Conservation (phyloP, 1,140 invertebrate genomes). For the Medauroidea extradentata region DNA sequence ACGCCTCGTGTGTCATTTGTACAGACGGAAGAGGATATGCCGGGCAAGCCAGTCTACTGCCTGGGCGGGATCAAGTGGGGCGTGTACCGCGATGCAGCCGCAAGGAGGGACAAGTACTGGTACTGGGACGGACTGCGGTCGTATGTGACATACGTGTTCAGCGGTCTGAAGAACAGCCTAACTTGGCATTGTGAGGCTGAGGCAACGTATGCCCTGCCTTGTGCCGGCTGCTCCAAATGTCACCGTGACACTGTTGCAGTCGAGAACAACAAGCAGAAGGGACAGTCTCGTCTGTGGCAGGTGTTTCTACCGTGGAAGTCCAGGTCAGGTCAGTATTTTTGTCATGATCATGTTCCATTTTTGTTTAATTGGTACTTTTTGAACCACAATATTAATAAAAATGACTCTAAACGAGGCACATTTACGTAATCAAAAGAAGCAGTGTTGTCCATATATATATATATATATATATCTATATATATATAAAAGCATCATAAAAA, state of each 20-base stretch:
- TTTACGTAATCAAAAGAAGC: too few species aligned
- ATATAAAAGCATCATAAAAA: too few species aligned
- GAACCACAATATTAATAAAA: too few species aligned
- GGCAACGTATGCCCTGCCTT: conserved; percentile 71
- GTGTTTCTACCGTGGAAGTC: conserved; percentile 43
- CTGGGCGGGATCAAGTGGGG: conserved; percentile 77
- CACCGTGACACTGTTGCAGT: conserved; percentile 30
- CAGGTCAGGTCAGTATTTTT: not conserved
- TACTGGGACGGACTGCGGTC: conserved; percentile 72
- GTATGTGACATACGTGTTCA: conserved; percentile 66
- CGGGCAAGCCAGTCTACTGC: conserved; percentile 68
- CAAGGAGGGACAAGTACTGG: conserved; percentile 77
- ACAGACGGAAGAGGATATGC: conserved; percentile 33
- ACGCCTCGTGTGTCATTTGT: not conserved
- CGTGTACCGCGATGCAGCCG: conserved; percentile 71
- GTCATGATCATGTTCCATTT: too few species aligned
- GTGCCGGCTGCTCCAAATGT: conserved; percentile 79
- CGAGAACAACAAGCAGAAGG: conserved; percentile 25
- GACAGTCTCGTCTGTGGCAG: conserved; percentile 49
- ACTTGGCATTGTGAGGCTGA: conserved; percentile 62
- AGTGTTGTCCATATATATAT: too few species aligned
- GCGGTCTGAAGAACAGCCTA: conserved; percentile 56
- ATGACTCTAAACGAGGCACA: too few species aligned
- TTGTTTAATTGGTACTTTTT: too few species aligned
- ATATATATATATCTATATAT: too few species aligned